These are phyloP conservation scores for Theocolax elegans DNA, from an alignment of 1,140 invertebrate species.

Conservation along the genomic window DNA sequence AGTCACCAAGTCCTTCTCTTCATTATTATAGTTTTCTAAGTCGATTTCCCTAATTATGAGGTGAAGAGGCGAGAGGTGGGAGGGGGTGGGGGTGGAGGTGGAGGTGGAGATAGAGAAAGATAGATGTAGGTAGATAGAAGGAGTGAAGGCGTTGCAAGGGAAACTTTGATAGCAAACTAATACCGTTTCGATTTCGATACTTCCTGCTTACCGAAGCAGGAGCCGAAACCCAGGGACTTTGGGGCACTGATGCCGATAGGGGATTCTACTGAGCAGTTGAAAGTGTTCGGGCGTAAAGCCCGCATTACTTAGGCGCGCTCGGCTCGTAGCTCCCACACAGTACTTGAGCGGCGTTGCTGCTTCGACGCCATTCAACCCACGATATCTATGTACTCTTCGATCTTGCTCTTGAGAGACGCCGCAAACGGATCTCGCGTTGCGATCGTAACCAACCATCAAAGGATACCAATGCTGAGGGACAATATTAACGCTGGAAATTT, in stretches of 20 bases:
- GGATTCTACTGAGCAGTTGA: constrained; percentile 11
- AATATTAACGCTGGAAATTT: too few species aligned
- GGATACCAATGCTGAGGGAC: background rate
- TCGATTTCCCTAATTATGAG: background rate
- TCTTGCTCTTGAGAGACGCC: background rate
- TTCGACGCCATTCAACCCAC: background rate
- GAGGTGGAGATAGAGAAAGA: too few species aligned
- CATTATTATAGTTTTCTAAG: background rate
- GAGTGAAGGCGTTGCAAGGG: too few species aligned
- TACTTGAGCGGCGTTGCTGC: background rate
- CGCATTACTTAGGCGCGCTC: constrained; percentile 19
- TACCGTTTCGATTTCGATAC: constrained; percentile 35
- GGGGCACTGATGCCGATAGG: constrained; percentile 5
- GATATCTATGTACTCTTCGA: background rate
- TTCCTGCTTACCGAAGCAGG: constrained; percentile 18
- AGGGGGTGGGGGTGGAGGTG: too few species aligned
- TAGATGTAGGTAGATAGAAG: too few species aligned
- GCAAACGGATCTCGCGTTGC: background rate
- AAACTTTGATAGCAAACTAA: constrained; percentile 24
- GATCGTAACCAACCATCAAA: too few species aligned
- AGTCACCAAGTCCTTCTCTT: too few species aligned
- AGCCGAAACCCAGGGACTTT: background rate
- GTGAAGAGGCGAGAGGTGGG: too few species aligned
- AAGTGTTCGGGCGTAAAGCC: constrained; percentile 23
- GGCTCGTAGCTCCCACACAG: background rate